Evolutionary conservation across 2,113 vertebrate species (phyloP).

Genomic region (Crotalus tigris): DNA sequence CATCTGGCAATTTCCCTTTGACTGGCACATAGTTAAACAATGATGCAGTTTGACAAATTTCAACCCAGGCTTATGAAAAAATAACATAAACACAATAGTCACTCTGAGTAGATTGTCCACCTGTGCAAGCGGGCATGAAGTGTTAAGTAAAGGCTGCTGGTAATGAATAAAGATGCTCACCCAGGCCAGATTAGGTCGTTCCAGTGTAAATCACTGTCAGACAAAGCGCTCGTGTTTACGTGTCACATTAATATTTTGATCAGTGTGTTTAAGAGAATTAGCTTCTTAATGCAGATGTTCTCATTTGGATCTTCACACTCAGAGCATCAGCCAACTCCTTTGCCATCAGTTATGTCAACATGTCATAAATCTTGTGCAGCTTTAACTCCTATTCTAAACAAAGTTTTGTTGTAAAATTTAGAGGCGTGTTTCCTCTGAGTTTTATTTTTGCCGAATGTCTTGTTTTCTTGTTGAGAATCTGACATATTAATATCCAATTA

Average conservation of each 20-base stretch:
- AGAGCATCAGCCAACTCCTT: slow-evolving; percentile 67
- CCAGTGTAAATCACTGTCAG: slow-evolving; percentile 83
- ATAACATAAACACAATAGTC: slow-evolving; percentile 85
- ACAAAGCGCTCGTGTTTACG: slow-evolving; percentile 83
- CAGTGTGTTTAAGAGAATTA: slow-evolving; percentile 82
- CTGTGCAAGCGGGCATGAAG: slow-evolving; percentile 79
- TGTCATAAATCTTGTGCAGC: slow-evolving; percentile 74
- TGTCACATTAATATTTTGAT: slow-evolving; percentile 87
- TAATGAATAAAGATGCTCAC: slow-evolving; percentile 80
- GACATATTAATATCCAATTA: slow-evolving; percentile 74
- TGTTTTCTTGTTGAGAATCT: slow-evolving; percentile 70
- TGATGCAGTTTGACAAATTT: slow-evolving; percentile 96
- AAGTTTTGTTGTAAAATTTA: slow-evolving; percentile 68
- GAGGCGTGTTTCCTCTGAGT: slow-evolving; percentile 64
- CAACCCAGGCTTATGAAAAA: slow-evolving; percentile 90
- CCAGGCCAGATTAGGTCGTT: slow-evolving; percentile 79
- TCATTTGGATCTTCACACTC: slow-evolving; percentile 72
- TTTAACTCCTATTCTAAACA: slow-evolving; percentile 71
- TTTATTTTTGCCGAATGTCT: slow-evolving; percentile 70
- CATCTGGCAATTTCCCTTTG: slow-evolving; percentile 84
- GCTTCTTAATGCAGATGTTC: slow-evolving; percentile 85
- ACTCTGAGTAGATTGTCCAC: slow-evolving; percentile 80
- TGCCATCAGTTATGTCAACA: slow-evolving; percentile 80
- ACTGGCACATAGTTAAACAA: slow-evolving; percentile 89
- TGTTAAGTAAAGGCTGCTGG: slow-evolving; percentile 82